Evolutionary conservation across 2,797 vertebrate genomes (phyloP).

Genomic region (Florisuga fusca): DNA sequence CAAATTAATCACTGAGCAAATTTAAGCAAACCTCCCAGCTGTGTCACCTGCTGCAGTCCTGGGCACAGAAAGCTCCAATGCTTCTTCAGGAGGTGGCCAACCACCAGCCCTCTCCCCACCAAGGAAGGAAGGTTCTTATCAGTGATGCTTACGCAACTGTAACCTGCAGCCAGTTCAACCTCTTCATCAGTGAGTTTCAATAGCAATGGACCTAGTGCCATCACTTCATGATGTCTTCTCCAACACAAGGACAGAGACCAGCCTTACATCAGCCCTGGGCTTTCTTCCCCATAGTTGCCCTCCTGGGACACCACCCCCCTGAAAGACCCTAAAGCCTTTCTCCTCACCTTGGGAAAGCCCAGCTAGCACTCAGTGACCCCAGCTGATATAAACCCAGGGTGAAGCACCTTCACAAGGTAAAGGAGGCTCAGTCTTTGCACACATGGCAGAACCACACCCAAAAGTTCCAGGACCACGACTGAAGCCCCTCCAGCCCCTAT

Average conservation of each 20-base stretch:
- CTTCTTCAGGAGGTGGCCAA: neutral
- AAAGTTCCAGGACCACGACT: neutral
- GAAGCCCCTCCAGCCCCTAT: neutral
- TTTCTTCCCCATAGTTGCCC: rapidly evolving
- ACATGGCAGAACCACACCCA: neutral
- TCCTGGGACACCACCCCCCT: neutral
- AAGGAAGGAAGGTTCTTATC: neutral
- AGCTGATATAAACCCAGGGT: rapidly evolving
- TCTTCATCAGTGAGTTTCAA: neutral
- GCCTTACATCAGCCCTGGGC: neutral
- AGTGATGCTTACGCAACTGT: neutral
- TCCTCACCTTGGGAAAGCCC: neutral
- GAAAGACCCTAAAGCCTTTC: neutral
- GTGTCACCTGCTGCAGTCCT: rapidly evolving
- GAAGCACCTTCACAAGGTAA: neutral
- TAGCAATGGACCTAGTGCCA: neutral
- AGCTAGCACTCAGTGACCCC: neutral
- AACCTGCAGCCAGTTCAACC: rapidly evolving
- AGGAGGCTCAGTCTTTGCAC: neutral
- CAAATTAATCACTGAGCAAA: rapidly evolving
- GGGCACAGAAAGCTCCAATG: neutral
- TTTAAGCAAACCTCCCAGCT: neutral
- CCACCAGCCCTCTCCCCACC: neutral
- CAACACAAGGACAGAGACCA: neutral
- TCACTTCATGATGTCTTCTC: neutral